Percentiles rank a stretch among this genome's conserved stretches.
These are phyloP conservation scores for Setipinna tenuifilis DNA, from an alignment of 2,797 vertebrate genomes.

Conservation along the genomic window DNA sequence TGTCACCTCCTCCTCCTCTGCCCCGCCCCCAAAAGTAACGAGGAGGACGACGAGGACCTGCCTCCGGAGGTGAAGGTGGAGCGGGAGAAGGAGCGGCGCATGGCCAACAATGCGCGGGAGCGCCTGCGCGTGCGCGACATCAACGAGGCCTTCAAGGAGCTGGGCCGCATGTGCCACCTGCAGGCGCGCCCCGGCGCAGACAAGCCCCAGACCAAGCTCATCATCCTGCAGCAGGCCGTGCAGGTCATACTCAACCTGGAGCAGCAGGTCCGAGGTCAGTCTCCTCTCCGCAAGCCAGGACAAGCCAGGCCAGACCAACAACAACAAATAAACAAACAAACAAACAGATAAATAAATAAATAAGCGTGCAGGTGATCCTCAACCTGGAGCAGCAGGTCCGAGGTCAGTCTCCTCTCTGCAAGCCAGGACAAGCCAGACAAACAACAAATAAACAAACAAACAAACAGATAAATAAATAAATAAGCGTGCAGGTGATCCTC, in stretches of 20 bases:
- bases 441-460: too few species aligned
- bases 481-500: too few species aligned
- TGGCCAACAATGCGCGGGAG: slow-evolving; percentile 96
- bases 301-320: background rate
- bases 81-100: slow-evolving; percentile 96
- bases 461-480: too few species aligned
- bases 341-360: too few species aligned
- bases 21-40: too few species aligned
- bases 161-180: slow-evolving; percentile 98
- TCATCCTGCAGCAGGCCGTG: slow-evolving; percentile 98
- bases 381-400: slow-evolving; percentile 12
- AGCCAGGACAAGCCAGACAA: too few species aligned
- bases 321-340: too few species aligned
- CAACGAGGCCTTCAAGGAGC: slow-evolving; percentile 99
- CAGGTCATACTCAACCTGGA: slow-evolving; percentile 98
- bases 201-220: slow-evolving; percentile 99
- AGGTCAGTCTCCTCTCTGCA: too few species aligned
- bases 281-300: too few species aligned
- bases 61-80: slow-evolving; percentile 89
- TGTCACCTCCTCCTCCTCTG: too few species aligned
- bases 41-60: slow-evolving; percentile 76
- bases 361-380: too few species aligned
- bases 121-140: slow-evolving; percentile 97
- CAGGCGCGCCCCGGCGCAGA: slow-evolving; percentile 89
- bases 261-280: slow-evolving; percentile 97